phyloP scores from a whole-genome alignment of 1,140 invertebrate species.

The Carposina sasakii region DNA sequence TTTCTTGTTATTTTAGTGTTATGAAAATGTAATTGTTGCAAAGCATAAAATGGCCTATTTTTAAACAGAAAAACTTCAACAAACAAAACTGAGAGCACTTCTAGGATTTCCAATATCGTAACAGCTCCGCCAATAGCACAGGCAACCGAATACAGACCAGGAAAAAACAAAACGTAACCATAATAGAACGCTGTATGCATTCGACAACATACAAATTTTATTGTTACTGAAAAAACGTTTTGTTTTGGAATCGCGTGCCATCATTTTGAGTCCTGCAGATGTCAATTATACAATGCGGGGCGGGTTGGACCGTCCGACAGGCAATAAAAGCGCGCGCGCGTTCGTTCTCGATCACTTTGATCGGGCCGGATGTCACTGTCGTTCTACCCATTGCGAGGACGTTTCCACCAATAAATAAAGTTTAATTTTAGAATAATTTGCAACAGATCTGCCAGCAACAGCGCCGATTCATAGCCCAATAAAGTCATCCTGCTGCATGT shows the following conservation, averaged over 20 bases:
- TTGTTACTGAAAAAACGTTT: neutral
- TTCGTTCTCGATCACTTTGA: constrained; percentile 58
- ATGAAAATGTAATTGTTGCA: too few species aligned
- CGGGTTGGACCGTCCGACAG: neutral
- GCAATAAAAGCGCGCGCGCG: constrained; percentile 22
- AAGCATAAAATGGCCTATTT: too few species aligned
- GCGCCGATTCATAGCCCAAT: constrained; percentile 30
- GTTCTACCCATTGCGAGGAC: constrained; percentile 15
- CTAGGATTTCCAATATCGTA: too few species aligned
- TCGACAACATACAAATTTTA: too few species aligned
- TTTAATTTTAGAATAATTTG: constrained; percentile 49
- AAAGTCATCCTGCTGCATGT: constrained; percentile 29
- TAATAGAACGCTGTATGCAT: too few species aligned
- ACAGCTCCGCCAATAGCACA: too few species aligned
- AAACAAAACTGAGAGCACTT: too few species aligned
- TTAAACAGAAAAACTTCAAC: too few species aligned
- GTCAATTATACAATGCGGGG: constrained; percentile 51
- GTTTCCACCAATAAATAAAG: constrained; percentile 32
- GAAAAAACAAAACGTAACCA: too few species aligned
- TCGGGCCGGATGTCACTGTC: constrained; percentile 43
- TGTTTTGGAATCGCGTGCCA: constrained; percentile 8
- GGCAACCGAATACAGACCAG: too few species aligned
- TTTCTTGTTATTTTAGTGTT: too few species aligned
- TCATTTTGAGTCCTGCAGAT: constrained; percentile 27
- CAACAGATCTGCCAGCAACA: constrained; percentile 24